Conservation (phyloP, 2,113 vertebrate species). For the Phainopepla nitens region DNA sequence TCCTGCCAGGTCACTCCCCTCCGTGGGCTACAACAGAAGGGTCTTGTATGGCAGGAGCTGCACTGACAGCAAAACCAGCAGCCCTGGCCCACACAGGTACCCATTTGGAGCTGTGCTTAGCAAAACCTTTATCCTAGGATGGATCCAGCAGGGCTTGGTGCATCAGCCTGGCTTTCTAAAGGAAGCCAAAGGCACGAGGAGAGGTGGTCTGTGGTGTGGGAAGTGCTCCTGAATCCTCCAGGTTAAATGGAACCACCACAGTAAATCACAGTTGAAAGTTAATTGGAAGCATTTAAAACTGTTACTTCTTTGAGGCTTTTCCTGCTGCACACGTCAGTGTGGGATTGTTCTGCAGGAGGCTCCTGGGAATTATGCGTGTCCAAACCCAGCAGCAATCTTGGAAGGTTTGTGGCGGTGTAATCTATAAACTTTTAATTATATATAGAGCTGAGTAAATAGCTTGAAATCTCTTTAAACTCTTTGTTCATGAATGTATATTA, state of each 20-base stretch:
- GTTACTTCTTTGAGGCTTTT: neutral
- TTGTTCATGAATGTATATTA: conserved; percentile 10
- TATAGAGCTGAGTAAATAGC: conserved; percentile 3
- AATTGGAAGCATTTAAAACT: conserved; percentile 7
- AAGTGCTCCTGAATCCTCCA: neutral
- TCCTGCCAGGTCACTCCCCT: neutral
- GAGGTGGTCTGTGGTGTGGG: neutral
- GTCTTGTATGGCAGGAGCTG: neutral
- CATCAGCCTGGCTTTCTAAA: neutral
- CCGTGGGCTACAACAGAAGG: accelerated
- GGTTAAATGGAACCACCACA: neutral
- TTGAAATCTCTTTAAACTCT: conserved; percentile 36
- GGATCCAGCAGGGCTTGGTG: neutral
- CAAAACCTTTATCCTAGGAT: neutral
- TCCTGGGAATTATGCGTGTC: neutral
- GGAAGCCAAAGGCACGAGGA: neutral
- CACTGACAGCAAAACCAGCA: neutral
- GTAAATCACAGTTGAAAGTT: conserved; percentile 29
- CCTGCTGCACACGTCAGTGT: neutral
- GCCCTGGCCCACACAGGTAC: neutral
- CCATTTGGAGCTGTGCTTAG: neutral
- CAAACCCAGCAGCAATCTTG: neutral
- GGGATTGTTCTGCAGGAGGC: neutral
- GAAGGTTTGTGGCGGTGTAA: neutral
- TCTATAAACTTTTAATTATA: conserved; percentile 11